These are phyloP conservation scores for Ctenodactylus gundi DNA, from an alignment of 2,113 vertebrate genomes.

Conservation along the genomic window DNA sequence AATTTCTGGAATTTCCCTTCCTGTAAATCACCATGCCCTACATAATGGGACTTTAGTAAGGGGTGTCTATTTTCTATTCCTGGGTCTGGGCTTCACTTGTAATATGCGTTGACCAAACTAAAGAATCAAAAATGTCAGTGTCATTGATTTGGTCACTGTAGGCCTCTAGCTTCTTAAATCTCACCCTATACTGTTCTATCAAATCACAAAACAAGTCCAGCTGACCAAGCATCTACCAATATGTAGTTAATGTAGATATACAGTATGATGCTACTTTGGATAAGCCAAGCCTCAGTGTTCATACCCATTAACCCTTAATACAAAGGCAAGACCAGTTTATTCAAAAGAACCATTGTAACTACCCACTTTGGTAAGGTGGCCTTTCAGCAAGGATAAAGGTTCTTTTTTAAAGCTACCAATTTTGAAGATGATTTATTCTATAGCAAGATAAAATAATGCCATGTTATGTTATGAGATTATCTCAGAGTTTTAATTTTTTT, in stretches of 20 bases:
- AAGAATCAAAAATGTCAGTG: not conserved
- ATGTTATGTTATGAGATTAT: not conserved
- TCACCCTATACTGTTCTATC: not conserved
- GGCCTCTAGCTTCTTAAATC: fast-evolving
- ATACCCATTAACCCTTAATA: not conserved
- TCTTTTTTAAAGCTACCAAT: not conserved
- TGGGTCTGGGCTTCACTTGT: not conserved
- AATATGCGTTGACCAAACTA: not conserved
- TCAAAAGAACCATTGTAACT: not conserved
- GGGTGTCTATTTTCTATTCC: not conserved
- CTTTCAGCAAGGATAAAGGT: not conserved
- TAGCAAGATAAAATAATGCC: not conserved
- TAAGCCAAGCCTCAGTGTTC: not conserved
- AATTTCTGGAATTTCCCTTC: not conserved
- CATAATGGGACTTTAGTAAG: not conserved
- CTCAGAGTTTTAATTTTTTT: not conserved
- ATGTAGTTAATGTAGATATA: no score
- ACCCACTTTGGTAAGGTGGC: not conserved
- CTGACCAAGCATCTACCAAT: not conserved
- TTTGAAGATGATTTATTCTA: not conserved
- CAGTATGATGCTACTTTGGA: not conserved
- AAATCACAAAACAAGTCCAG: not conserved
- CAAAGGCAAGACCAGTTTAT: not conserved
- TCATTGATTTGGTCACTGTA: not conserved
- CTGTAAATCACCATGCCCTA: not conserved